A percentile compares a stretch with the other conserved stretches of the same genome.
These are phyloP conservation scores for Cyclargus thomasi DNA, from an alignment of 1,140 invertebrate species.

Conservation along the genomic window DNA sequence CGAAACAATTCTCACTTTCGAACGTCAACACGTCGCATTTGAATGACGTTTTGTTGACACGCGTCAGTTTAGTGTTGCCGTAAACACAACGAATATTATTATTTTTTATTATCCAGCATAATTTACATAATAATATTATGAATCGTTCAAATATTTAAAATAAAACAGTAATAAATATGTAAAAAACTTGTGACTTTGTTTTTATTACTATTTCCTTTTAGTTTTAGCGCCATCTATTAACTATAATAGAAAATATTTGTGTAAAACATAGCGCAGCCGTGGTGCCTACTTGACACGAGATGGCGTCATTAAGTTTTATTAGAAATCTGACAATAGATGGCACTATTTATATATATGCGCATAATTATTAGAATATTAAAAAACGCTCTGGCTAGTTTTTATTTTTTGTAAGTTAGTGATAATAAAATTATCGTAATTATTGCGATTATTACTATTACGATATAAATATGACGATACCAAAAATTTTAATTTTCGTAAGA, in stretches of 20 bases:
- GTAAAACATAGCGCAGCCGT: neutral
- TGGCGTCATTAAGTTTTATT: no score
- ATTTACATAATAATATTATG: neutral
- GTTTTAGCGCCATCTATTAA: neutral
- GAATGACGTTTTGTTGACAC: conserved; percentile 38
- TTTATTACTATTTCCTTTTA: neutral
- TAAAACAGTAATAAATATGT: no score
- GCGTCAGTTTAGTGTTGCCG: conserved; percentile 46
- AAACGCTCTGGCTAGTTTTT: no score
- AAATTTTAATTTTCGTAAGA: no score
- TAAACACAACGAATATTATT: conserved; percentile 17
- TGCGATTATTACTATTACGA: no score
- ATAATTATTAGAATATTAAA: no score
- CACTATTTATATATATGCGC: neutral
- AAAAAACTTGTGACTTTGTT: no score
- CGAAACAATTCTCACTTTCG: conserved; percentile 25
- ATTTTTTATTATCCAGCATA: neutral
- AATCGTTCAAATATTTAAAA: neutral
- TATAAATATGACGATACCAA: no score
- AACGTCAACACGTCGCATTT: conserved; percentile 42
- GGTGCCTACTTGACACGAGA: neutral
- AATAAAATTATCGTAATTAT: no score
- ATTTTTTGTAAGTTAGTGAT: no score
- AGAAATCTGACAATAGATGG: neutral
- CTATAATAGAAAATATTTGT: neutral